A percentile compares a stretch with the other conserved stretches of the same genome.
phyloP scores from a whole-genome alignment of 2,113 vertebrate species.

The Agapornis roseicollis region DNA sequence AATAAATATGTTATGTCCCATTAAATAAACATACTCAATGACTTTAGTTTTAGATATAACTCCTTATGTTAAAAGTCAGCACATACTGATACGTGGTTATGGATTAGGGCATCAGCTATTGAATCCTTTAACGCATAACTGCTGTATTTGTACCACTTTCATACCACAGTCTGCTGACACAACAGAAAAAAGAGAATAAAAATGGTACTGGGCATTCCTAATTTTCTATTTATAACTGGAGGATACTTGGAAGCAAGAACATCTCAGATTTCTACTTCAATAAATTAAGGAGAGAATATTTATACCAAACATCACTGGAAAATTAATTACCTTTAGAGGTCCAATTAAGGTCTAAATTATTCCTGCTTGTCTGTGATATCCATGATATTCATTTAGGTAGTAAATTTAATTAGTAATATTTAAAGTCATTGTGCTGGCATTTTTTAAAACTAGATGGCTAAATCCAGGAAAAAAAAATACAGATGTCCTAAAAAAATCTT shows the following conservation, averaged over 20 bases:
- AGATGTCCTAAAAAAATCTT: not conserved
- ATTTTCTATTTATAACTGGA: not conserved
- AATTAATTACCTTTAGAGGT: slow-evolving; percentile 46
- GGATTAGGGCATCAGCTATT: not conserved
- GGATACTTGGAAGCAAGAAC: not conserved
- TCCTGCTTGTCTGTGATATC: not conserved
- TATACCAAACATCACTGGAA: not conserved
- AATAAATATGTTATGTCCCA: not conserved
- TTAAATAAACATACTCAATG: not conserved
- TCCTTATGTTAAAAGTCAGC: not conserved
- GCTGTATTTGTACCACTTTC: not conserved
- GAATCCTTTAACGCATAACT: not conserved
- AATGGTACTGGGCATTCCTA: not conserved
- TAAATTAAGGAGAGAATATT: slow-evolving; percentile 42
- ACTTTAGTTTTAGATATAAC: not conserved
- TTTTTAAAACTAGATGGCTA: not conserved
- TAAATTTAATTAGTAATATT: slow-evolving; percentile 38
- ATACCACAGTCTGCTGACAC: not conserved
- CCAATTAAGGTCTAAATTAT: slow-evolving; percentile 42
- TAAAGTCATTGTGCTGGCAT: slow-evolving; percentile 9
- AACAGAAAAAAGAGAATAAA: not conserved
- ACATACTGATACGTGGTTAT: not conserved
- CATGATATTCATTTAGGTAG: not conserved
- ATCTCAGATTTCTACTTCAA: not conserved
- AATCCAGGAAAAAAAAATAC: slow-evolving; percentile 29